Base-by-base conservation (phyloP, 1,140 invertebrate genomes). In the Neodiprion virginianus region DNA sequence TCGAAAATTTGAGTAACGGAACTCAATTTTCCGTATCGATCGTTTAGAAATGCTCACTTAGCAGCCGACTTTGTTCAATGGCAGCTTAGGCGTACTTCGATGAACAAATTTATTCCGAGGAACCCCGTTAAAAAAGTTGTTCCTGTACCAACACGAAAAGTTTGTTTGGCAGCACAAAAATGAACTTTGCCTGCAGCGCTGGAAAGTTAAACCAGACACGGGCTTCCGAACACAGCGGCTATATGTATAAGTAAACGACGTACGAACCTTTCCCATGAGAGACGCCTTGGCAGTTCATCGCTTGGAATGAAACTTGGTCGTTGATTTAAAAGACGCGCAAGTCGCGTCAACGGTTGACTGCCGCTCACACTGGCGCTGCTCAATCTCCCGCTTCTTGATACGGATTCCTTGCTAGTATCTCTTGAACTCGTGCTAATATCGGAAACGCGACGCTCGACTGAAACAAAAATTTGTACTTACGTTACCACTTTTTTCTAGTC, bases 241-340 rank as follows among this genome's bases (percentile, higher is more conserved):
- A 5, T 40, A 40, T 40, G 28, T 40, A 40, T 5, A 40, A 40
- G 28, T 40, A 40, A 40, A 40, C 28, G 28, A 40, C 69, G 40
- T 53, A 81, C 86, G 85, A 87, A 95, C 94, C 93, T 92, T 85
- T 95, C 94, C 94, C 94, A 95, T 80, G 93, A 94, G 71, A 95
- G 90, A 76, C 94, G 89, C 75, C 94, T 87, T 21, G 91, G 91
- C 48, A 91, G 89, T 75, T 91, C 89, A 73, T 90, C 88, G 66
- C 79, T 88, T 76, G 74, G 85, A 67, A 75, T 84, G 76, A 82
- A 85, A 79, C 83, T 89, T 72, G 85, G 87, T 75, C 90, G 79
- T 83, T 94, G 92, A 79, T 94, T 93, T 68, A 95, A 88, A 48
- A 95, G 88, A 76, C 92, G 90, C 8, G 93, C 91, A 47, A 95